Conservation (phyloP, 2,888 invertebrate species). For the Sarcophaga subvicina region DNA sequence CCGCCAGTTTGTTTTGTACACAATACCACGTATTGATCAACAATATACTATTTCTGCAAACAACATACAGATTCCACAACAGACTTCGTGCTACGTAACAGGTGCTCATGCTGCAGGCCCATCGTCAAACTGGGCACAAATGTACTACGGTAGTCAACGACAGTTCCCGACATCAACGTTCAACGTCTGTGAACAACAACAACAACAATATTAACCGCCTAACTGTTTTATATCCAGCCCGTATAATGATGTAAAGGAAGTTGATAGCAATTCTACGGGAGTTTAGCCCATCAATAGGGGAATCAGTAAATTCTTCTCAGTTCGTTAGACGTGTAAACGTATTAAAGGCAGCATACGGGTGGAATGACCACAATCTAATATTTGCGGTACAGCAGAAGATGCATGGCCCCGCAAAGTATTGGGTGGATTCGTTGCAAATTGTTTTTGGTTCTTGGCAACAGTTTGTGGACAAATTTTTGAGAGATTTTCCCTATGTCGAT, state of each 20-base stretch:
- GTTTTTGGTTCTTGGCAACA: no score
- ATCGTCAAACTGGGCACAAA: no score
- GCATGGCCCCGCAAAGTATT: conserved; percentile 33
- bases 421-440: no score
- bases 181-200: neutral
- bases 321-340: conserved; percentile 51
- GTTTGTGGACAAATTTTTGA: no score
- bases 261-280: conserved; percentile 19
- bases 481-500: no score
- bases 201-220: neutral
- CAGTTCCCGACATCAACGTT: neutral
- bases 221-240: no score
- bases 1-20: neutral
- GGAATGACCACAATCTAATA: conserved; percentile 52
- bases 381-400: conserved; percentile 64
- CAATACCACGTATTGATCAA: no score
- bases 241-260: conserved; percentile 24
- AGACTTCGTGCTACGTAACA: neutral
- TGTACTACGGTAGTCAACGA: neutral
- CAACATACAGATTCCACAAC: neutral
- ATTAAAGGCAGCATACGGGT: conserved; percentile 51
- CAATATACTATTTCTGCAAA: neutral
- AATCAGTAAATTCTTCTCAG: conserved; percentile 2
- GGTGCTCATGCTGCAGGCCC: no score
- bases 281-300: no score